Percentiles rank a stretch among this genome's conserved stretches.
Evolutionary conservation across 2,888 invertebrate species (phyloP).

Genomic region (Lacanobia wlatinum): DNA sequence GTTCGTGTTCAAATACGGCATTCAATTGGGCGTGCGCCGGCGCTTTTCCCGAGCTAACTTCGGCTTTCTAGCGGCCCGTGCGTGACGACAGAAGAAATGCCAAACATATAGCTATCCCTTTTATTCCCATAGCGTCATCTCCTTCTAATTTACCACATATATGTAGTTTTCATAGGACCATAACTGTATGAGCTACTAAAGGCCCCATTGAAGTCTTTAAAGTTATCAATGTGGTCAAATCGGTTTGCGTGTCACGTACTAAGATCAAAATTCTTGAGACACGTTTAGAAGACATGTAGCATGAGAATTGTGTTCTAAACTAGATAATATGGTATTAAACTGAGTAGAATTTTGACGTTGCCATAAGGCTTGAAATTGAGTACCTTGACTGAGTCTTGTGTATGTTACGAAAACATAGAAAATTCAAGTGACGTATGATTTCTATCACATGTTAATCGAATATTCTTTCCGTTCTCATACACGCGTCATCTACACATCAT

Average conservation of each 20-base stretch:
- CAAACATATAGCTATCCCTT: constrained; percentile 62
- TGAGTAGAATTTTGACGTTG: not conserved
- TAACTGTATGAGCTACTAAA: constrained; percentile 54
- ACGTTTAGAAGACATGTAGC: constrained; percentile 42
- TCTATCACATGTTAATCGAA: not conserved
- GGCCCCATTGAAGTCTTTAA: constrained; percentile 52
- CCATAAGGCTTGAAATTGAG: not conserved
- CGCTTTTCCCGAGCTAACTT: constrained; percentile 69
- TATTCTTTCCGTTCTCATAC: not conserved
- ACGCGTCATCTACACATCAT: constrained; percentile 11
- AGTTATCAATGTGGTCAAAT: constrained; percentile 56
- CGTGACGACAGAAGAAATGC: constrained; percentile 65
- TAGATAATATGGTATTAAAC: constrained; percentile 17
- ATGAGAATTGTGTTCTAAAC: constrained; percentile 31
- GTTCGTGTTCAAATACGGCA: constrained; percentile 66
- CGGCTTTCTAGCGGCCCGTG: constrained; percentile 67
- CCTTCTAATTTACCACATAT: constrained; percentile 40
- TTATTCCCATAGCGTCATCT: constrained; percentile 53
- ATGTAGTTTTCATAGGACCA: constrained; percentile 49
- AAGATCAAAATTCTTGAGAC: constrained; percentile 48
- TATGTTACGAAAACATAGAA: not conserved
- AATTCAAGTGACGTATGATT: not conserved
- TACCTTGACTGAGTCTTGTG: too few species aligned
- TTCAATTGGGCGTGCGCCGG: constrained; percentile 65
- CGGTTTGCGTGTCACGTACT: constrained; percentile 56